Base-by-base conservation (phyloP, 1,140 invertebrate species). In the Adelges cooleyi region DNA sequence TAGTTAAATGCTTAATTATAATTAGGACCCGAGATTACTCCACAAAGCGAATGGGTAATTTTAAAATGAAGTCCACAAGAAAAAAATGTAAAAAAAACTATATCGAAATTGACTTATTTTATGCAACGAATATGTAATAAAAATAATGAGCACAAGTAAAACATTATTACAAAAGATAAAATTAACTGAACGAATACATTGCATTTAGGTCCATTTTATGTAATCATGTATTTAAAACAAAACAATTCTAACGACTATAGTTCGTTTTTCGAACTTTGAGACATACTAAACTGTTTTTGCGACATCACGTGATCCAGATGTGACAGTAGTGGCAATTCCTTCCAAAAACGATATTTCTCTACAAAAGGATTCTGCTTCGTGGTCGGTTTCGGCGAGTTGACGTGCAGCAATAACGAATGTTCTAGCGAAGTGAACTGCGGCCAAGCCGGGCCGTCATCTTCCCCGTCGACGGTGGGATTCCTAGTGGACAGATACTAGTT, bases 301-400 rank as follows among this genome's bases (percentile, higher is more conserved):
- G 10, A 13, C 2, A 6, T 15, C 3, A 1, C 6, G 20, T 33
- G 5, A 33, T 33, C 11, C 10, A 48, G 38, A 9, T 17, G 17
- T 5, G 56, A 62, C 13, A 33, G 4, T 29, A 62, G n/a, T 4
- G 42, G 56, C 2, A 62, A 13, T n/a, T 4, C 11, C 6, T 9
- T 62, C 56, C 42, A 62, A 29, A 62, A 62, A 29, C 1, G 44
- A 17, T 62, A 62, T n/a, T 48, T 33, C 5, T 62, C 27, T 1
- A 3, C 10, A 0, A 48, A 62, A 2, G 56, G 25, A 46, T 29
- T 62, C 29, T 20, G 20, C 22, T 46, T 3, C 10, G 46, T 10
- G 20, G 18, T 62, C 10, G 56, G 56, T 20, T 48, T 23, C 9
- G 9, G 10, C 4, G 56, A 62, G 22, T 62, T 13, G 6, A 62